Evolutionary conservation across 1,140 invertebrate species (phyloP), one percentile per base, ranked within the genome.

Genomic region (Manduca sexta): DNA sequence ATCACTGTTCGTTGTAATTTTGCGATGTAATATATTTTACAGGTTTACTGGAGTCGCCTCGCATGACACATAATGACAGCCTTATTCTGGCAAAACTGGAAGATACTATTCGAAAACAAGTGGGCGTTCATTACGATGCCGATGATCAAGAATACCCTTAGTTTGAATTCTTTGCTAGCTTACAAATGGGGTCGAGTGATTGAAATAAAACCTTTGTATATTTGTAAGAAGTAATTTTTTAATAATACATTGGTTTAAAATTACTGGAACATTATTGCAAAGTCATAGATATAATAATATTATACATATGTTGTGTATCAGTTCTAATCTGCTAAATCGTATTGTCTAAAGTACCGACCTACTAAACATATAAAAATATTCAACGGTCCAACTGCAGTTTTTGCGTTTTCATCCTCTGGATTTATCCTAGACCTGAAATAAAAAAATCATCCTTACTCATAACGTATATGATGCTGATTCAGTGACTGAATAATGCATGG

Each of bases 361-460:
- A 84, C 64, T 48, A 84, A 61, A 56, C 81, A 84, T 48, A 84
- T 83, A 53, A 84, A 81, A 38, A 84, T 60, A 55, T 83, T 84
- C 41, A 84, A 54, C 5, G 81, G 77, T 49, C 68, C 63, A 15
- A 61, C 79, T n/a, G 52, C 48, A 42, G 54, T 45, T 47, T 43
- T 53, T 18, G 74, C 70, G 56, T 67, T 58, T 52, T 80, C 79
- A 37, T 63, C 60, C 35, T 83, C 69, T 34, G 65, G 60, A 44
- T 78, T 67, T 35, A 84, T 54, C 41, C 64, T 56, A n/a, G 74
- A 78, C 45, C 81, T 84, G 64, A 46, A 80, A 78, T 34, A 37
- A 60, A 1, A 26, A 26, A 1, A 8, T 26, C 21, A 26, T 26
- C 0, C 8, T 26, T 26, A 21, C 21, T 7, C 7, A 26, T 8